Base-by-base conservation (phyloP, 2,888 invertebrate genomes). In the Calephelis perditalis region DNA sequence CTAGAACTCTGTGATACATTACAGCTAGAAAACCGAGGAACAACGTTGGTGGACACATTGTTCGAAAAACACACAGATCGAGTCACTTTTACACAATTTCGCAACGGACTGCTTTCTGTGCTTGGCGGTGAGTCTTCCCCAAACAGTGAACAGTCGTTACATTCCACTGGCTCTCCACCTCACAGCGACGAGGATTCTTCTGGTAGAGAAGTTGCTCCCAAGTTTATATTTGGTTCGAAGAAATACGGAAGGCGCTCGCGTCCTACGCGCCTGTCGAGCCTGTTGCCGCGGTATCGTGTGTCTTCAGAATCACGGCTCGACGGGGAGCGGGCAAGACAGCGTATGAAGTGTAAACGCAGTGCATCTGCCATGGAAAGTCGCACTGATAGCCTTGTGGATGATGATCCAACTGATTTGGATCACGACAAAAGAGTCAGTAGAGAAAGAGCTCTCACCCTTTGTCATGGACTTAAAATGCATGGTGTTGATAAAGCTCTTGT, bases 161-260 rank as follows among this genome's bases (percentile, higher is more conserved):
- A 68, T 54, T 63, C 68, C 68, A 72, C 65, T 65, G 63, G 70
- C 57, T 72, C 68, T 58, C 70, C 65, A 6, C 68, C 70, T 10
- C 73, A 74, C 68, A 86, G 79, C 70, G 89, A 90, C 79, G 87
- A 86, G 70, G 92, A 92, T 66, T 92, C 92, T 7, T 93, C 94
- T 0, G 94, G 93, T 66, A 91, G 94, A 47, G 95, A 95, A 81
- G 93, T 94, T 10, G 94, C 93, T 0, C 95, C 95, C 5, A 94
- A 94, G 74, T 93, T 93, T 68, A 92, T 95, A 0, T 93, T 94
- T 71, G 95, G 95, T 2, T 92, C 94, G 36, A 95, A 95, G 75
- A 95, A 95, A 76, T 95, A 95, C 81, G 95, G 95, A 0, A 90
- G 95, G 0, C 89, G 95, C 56, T 94, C 95, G 3, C 90, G 94